These are phyloP conservation scores for Centropus bengalensis DNA, from an alignment of 2,113 vertebrate species.

Conservation along the genomic window DNA sequence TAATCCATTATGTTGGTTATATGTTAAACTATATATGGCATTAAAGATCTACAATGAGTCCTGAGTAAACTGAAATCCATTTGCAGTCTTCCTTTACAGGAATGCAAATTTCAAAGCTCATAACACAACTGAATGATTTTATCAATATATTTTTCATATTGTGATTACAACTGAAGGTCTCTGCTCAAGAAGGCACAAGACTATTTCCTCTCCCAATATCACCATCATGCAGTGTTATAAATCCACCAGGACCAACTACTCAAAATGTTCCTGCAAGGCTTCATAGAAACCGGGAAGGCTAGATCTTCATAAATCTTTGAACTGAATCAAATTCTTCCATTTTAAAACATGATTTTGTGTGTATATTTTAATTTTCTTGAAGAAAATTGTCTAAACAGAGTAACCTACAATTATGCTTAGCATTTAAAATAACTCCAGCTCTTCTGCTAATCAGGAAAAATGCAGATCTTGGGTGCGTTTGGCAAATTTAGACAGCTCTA, in stretches of 20 bases:
- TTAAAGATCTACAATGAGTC: not conserved
- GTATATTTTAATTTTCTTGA: not conserved
- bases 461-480: not conserved
- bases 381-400: not conserved
- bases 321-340: not conserved
- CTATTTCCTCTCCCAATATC: not conserved
- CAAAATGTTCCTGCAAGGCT: not conserved
- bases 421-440: not conserved
- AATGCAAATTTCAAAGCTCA: not conserved
- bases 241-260: not conserved
- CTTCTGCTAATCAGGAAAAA: not conserved
- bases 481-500: not conserved
- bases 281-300: not conserved
- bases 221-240: not conserved
- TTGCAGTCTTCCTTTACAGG: not conserved
- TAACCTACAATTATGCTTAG: not conserved
- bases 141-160: not conserved
- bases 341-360: not conserved
- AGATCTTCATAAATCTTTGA: not conserved
- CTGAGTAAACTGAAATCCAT: not conserved
- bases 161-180: not conserved
- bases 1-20: not conserved
- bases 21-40: not conserved
- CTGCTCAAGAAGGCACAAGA: not conserved
- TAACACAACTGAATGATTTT: not conserved